These are phyloP conservation scores for Pollenia labialis DNA, from an alignment of 2,888 invertebrate species.

Conservation along the genomic window DNA sequence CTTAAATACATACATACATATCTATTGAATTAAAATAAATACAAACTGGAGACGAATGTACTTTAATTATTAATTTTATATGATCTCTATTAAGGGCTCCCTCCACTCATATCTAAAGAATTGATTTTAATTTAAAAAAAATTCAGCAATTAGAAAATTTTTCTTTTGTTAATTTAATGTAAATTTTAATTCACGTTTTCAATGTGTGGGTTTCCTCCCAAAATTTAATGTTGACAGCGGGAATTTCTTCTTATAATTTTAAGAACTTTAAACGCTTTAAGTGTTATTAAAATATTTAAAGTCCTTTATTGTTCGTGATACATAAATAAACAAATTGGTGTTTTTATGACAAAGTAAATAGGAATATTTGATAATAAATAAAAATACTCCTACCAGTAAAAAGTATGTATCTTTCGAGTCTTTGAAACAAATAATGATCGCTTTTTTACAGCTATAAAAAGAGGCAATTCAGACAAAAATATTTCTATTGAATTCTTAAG, in stretches of 20 bases:
- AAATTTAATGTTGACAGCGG: too few species aligned
- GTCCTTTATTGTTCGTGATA: slow-evolving; percentile 2
- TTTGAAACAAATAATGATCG: slow-evolving; percentile 28
- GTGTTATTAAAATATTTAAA: slow-evolving; percentile 17
- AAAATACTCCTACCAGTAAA: neutral
- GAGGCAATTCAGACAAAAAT: slow-evolving; percentile 5
- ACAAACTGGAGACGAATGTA: too few species aligned
- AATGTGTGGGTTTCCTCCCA: too few species aligned
- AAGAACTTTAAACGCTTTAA: slow-evolving; percentile 30
- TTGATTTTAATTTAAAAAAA: too few species aligned
- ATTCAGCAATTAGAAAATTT: too few species aligned
- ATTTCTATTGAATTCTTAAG: slow-evolving; percentile 31
- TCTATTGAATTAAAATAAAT: too few species aligned
- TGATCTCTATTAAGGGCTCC: too few species aligned
- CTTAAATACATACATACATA: too few species aligned
- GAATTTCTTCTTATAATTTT: slow-evolving; percentile 8
- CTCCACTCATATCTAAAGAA: too few species aligned
- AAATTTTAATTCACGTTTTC: too few species aligned
- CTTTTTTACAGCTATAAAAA: neutral
- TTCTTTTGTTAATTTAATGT: too few species aligned
- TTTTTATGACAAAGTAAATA: slow-evolving; percentile 52
- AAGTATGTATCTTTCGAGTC: neutral
- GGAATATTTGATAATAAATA: slow-evolving; percentile 56
- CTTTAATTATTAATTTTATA: too few species aligned
- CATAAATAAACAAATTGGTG: slow-evolving; percentile 18